These are phyloP conservation scores for Uloborus diversus DNA, from an alignment of 1,140 invertebrate species.

Conservation along the genomic window DNA sequence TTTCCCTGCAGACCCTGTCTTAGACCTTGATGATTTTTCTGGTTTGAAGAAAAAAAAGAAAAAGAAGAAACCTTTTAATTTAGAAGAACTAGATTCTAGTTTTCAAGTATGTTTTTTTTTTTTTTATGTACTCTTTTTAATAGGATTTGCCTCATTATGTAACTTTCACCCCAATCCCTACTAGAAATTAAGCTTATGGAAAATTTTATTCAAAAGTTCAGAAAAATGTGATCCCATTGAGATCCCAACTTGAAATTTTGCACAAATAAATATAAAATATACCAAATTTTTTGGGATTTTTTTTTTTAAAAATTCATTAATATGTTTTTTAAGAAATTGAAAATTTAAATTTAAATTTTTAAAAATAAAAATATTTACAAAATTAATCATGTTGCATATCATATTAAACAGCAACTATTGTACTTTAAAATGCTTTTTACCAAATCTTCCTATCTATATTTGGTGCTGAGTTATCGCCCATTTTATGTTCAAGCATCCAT, in stretches of 20 bases:
- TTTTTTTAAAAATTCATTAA: too few relatives aligned
- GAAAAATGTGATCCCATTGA: neutral
- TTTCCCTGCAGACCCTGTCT: conserved; percentile 54
- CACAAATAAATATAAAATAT: neutral
- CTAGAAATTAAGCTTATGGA: neutral
- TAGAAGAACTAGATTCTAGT: conserved; percentile 62
- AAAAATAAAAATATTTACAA: too few relatives aligned
- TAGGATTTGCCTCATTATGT: neutral
- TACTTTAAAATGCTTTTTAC: too few relatives aligned
- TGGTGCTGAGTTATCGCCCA: too few relatives aligned
- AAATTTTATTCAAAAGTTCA: neutral
- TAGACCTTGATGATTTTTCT: conserved; percentile 62
- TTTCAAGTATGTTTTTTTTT: conserved; percentile 61
- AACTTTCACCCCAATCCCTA: neutral
- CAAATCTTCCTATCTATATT: too few relatives aligned
- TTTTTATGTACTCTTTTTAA: neutral
- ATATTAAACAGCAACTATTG: too few relatives aligned
- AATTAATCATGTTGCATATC: too few relatives aligned
- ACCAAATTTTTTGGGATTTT: too few relatives aligned
- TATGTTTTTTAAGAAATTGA: too few relatives aligned
- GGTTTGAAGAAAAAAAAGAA: conserved; percentile 66
- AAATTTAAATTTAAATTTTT: too few relatives aligned
- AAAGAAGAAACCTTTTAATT: conserved; percentile 60
- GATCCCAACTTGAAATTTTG: neutral
- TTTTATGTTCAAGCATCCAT: too few relatives aligned